Percentiles rank a stretch among this genome's conserved stretches.
Conservation (phyloP, 2,113 vertebrate genomes). For the Vicugna pacos region DNA sequence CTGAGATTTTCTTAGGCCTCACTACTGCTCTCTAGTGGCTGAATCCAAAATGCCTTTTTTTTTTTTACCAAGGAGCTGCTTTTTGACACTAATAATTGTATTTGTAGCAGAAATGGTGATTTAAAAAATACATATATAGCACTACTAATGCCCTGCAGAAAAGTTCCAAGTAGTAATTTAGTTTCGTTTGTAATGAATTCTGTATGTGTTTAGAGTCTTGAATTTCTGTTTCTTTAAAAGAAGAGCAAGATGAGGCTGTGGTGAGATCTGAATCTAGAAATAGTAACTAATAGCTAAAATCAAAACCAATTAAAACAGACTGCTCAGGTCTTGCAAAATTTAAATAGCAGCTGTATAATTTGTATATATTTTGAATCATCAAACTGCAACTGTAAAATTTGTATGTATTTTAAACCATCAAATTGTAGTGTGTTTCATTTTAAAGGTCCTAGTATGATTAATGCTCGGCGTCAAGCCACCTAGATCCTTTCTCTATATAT, state of each 20-base stretch:
- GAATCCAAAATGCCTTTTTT: slow-evolving; percentile 33
- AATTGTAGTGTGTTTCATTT: neutral
- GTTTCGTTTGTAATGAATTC: slow-evolving; percentile 34
- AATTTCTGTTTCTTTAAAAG: slow-evolving; percentile 4
- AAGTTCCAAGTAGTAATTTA: neutral
- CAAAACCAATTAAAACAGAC: neutral
- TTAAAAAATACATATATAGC: neutral
- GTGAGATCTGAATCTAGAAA: slow-evolving; percentile 20
- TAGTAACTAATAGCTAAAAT: neutral
- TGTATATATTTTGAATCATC: neutral
- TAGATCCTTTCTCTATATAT: neutral
- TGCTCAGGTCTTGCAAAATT: neutral
- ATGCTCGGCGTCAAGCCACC: neutral
- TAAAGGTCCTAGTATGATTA: neutral
- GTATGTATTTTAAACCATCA: neutral
- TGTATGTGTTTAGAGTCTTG: neutral
- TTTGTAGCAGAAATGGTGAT: slow-evolving; percentile 33
- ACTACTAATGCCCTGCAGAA: neutral
- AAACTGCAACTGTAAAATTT: neutral
- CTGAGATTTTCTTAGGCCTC: slow-evolving; percentile 18
- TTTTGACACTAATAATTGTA: neutral
- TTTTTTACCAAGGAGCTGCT: slow-evolving; percentile 40
- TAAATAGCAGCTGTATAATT: neutral
- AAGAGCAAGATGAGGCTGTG: neutral
- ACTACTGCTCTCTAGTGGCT: slow-evolving; percentile 81